These are phyloP conservation scores for Frankliniella intonsa DNA, from an alignment of 2,888 invertebrate genomes.

Conservation along the genomic window DNA sequence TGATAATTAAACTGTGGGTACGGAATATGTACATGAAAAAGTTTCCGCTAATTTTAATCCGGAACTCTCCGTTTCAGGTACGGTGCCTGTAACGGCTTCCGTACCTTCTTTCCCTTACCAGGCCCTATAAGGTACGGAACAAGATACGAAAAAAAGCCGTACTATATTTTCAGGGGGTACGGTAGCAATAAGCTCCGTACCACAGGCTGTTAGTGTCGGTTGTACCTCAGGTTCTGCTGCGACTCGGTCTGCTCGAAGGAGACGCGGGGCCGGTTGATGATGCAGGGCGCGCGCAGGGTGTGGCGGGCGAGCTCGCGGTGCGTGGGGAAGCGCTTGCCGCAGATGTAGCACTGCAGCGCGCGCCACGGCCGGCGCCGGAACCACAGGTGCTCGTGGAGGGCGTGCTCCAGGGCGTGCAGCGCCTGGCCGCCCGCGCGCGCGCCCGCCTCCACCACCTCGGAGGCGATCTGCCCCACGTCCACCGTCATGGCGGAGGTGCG, in stretches of 20 bases:
- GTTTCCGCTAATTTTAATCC: too few species aligned
- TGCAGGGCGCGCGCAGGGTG: neutral
- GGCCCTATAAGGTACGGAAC: too few species aligned
- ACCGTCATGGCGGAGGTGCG: neutral
- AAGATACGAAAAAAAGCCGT: too few species aligned
- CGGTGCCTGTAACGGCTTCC: too few species aligned
- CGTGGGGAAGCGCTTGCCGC: neutral
- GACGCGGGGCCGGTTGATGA: slow-evolving; percentile 6
- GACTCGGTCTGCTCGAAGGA: slow-evolving; percentile 15
- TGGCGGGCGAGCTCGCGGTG: slow-evolving; percentile 4
- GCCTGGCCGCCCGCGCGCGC: neutral
- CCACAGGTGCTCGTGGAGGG: slow-evolving; percentile 21
- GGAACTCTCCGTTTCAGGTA: too few species aligned
- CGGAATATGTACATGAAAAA: too few species aligned
- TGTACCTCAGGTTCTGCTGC: slow-evolving; percentile 6
- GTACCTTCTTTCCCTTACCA: too few species aligned
- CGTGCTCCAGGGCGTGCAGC: neutral
- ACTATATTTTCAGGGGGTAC: neutral
- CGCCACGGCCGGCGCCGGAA: slow-evolving; percentile 19
- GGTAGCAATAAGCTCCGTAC: too few species aligned
- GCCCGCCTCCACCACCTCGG: neutral
- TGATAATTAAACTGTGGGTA: too few species aligned
- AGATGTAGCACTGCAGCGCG: slow-evolving; percentile 2
- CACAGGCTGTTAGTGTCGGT: too few species aligned
- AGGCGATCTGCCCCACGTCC: neutral